Evolutionary conservation across 1,140 invertebrate species (phyloP), one percentile per base, ranked within the genome.

Genomic region (Bicyclus anynana): DNA sequence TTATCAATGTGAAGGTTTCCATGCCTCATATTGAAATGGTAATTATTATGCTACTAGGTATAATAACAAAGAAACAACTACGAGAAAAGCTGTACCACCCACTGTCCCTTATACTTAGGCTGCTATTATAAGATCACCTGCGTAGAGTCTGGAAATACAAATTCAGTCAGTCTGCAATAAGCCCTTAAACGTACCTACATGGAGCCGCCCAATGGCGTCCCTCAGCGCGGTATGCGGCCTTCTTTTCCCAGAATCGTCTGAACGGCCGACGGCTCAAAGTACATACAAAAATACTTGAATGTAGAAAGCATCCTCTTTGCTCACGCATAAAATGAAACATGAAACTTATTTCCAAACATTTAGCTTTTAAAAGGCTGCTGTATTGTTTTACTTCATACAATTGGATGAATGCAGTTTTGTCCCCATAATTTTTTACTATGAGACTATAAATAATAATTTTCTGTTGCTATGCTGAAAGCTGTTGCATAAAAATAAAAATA

Each of bases 221-320:
- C 72, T 59, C 59, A 59, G 59, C 59, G 69, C 61, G 84, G 84
- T 77, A 87, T 87, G 84, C 80, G 80, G 79, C 74, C 80, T 74
- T 74, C 74, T 87, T 87, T 84, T 87, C 84, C 79, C 74, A 81
- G 82, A 87, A 87, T 55, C 68, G 56, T 59, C 67, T 64, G 68
- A 61, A 66, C 59, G 64, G 62, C 55, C 59, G 64, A 50, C 47
- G 44, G 53, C 46, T 60, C 59, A 49, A 68, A 67, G 59, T 62
- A 65, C 57, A 48, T 57, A 68, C 53, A 55, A 38, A 50, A 58
- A 58, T 58, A 58, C 55, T 47, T 49, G 53, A 56, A 56, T 48
- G 46, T 49, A 56, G 53, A 56, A 51, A 49, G 53, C 53, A 37
- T 56, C 51, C 38, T 53, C 52, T 46, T 26, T 46, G 38, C 40